These are phyloP conservation scores for Centrocercus urophasianus DNA, from an alignment of 2,113 vertebrate genomes.

Conservation along the genomic window DNA sequence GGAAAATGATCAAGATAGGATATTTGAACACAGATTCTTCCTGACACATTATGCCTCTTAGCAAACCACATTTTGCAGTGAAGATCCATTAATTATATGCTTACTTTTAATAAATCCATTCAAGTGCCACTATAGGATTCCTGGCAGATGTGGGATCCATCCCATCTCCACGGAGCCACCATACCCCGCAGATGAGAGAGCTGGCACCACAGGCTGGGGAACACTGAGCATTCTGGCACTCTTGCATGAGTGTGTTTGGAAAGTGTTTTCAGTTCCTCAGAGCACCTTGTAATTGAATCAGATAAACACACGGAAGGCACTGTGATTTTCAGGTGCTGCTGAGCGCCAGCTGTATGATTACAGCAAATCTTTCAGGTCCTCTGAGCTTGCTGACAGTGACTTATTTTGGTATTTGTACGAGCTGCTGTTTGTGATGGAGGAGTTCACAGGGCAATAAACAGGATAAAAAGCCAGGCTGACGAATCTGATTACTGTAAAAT, in stretches of 20 bases:
- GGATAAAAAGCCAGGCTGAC: not conserved
- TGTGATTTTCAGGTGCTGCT: not conserved
- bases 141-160: not conserved
- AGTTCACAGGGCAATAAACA: not conserved
- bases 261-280: not conserved
- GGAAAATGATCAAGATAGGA: not conserved
- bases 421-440: not conserved
- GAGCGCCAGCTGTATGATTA: not conserved
- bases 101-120: not conserved
- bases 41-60: accelerated
- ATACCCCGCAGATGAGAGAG: accelerated
- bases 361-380: not conserved
- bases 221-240: not conserved
- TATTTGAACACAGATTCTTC: not conserved
- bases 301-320: not conserved
- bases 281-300: constrained; percentile 1
- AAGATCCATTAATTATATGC: not conserved
- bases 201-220: not conserved
- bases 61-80: not conserved
- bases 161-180: not conserved
- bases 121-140: not conserved
- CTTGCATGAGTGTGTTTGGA: not conserved
- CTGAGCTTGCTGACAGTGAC: not conserved
- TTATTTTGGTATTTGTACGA: not conserved
- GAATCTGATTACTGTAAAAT: not conserved